These are phyloP conservation scores for Xestia ashworthii DNA, from an alignment of 2,888 invertebrate genomes.

Conservation along the genomic window DNA sequence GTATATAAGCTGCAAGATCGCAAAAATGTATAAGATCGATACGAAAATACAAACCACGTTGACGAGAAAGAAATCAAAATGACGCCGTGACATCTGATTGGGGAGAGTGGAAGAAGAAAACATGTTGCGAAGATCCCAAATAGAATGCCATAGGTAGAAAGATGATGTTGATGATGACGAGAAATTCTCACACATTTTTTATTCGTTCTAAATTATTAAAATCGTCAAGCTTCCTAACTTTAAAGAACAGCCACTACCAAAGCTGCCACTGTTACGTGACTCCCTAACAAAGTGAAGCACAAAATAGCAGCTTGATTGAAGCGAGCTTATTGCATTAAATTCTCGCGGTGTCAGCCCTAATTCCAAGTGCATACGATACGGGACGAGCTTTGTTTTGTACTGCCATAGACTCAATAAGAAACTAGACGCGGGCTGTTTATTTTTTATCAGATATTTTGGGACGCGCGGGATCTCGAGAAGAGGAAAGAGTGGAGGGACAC, in stretches of 20 bases:
- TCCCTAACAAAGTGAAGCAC: slow-evolving; percentile 41
- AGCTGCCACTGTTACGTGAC: slow-evolving; percentile 12
- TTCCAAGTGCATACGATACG: slow-evolving; percentile 65
- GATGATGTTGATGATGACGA: background rate
- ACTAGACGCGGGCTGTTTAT: slow-evolving; percentile 48
- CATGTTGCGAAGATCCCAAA: too few relatives aligned
- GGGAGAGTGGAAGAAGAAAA: too few relatives aligned
- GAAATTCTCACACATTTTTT: background rate
- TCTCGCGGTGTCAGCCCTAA: slow-evolving; percentile 69
- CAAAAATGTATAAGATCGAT: too few relatives aligned
- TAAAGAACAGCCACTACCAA: background rate
- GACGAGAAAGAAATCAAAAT: too few relatives aligned
- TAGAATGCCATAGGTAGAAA: too few relatives aligned
- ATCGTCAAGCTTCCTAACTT: background rate
- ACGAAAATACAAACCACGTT: too few relatives aligned
- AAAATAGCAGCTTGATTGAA: slow-evolving; percentile 53
- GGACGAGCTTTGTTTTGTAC: slow-evolving; percentile 74
- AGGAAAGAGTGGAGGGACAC: too few relatives aligned
- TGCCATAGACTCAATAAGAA: slow-evolving; percentile 52
- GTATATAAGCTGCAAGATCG: background rate
- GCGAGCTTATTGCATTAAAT: slow-evolving; percentile 50
- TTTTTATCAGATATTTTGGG: background rate
- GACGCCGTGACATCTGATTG: too few relatives aligned
- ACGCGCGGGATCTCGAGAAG: too few relatives aligned
- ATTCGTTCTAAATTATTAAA: background rate